Evolutionary conservation across 2,797 vertebrate genomes (phyloP).

Genomic region (Neopelma chrysocephalum): DNA sequence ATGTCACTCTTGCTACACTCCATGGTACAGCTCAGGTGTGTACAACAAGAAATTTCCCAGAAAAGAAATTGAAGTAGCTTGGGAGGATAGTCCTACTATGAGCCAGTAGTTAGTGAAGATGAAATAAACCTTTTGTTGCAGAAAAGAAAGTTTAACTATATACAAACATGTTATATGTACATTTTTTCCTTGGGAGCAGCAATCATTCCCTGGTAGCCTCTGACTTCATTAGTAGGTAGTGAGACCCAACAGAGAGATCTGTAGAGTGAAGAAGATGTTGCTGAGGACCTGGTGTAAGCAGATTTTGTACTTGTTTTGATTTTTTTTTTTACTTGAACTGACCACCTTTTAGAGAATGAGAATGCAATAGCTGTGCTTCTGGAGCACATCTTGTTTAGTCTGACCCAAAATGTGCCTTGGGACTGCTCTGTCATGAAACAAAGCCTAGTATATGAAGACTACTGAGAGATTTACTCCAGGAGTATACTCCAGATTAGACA

Average conservation of each 20-base stretch:
- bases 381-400: not conserved
- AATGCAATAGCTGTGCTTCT: not conserved
- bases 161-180: not conserved
- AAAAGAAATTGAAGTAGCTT: not conserved
- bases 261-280: not conserved
- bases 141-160: not conserved
- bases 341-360: not conserved
- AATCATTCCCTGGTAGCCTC: not conserved
- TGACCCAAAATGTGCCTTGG: not conserved
- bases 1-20: not conserved
- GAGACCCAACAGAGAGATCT: not conserved
- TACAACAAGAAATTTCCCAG: not conserved
- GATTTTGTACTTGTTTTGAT: fast-evolving
- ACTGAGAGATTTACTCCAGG: not conserved
- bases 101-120: not conserved
- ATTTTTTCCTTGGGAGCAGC: not conserved
- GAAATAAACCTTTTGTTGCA: not conserved
- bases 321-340: not conserved
- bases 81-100: fast-evolving
- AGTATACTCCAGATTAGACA: not conserved
- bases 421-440: not conserved
- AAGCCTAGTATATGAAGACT: not conserved
- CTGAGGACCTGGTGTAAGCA: not conserved
- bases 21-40: not conserved
- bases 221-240: not conserved